A percentile compares a stretch with the other conserved stretches of the same genome.
Conservation (phyloP, 2,797 vertebrate genomes). For the Gadopsis bispinosus region DNA sequence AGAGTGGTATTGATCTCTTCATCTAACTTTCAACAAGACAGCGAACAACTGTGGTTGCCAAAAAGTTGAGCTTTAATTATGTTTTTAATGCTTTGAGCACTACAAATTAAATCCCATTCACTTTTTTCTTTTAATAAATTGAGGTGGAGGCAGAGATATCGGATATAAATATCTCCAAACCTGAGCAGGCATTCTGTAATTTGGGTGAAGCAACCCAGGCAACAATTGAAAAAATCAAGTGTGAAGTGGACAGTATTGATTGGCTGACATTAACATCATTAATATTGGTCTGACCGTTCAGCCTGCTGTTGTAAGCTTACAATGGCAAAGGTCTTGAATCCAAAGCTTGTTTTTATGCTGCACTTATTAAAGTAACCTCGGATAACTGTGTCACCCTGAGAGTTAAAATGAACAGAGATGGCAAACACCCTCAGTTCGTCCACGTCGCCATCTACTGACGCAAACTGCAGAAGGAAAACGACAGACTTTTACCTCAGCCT, state of each 20-base stretch:
- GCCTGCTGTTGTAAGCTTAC: not conserved
- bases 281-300: not conserved
- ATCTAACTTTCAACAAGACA: not conserved
- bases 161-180: not conserved
- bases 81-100: not conserved
- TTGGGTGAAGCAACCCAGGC: not conserved
- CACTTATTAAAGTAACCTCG: not conserved
- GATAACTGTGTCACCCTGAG: not conserved
- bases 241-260: not conserved
- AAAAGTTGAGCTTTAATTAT: not conserved
- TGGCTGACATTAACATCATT: not conserved
- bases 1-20: not conserved
- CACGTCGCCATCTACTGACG: not conserved
- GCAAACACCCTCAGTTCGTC: not conserved
- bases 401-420: not conserved
- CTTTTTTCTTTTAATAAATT: not conserved
- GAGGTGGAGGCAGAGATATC: no score
- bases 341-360: not conserved
- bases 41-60: not conserved
- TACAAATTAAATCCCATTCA: not conserved
- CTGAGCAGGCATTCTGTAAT: not conserved
- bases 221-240: not conserved
- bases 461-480: not conserved
- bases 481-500: not conserved
- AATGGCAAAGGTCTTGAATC: not conserved